These are phyloP conservation scores for Lophotriccus pileatus DNA, from an alignment of 2,797 vertebrate genomes.

Conservation along the genomic window DNA sequence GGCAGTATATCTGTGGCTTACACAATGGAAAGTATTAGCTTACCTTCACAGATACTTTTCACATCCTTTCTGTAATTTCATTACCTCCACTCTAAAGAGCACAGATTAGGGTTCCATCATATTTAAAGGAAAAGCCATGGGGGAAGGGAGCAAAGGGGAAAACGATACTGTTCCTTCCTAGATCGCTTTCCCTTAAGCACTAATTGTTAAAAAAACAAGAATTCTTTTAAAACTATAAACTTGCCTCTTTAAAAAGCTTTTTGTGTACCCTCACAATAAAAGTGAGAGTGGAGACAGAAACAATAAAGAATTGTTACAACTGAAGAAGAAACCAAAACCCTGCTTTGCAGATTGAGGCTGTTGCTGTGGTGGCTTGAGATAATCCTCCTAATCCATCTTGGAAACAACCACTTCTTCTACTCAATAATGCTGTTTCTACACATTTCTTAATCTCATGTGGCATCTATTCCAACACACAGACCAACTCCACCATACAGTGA, in stretches of 20 bases:
- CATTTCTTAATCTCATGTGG: background rate
- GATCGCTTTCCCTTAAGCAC: background rate
- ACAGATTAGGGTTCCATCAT: conserved; percentile 56
- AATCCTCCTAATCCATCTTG: background rate
- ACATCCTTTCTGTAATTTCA: conserved; percentile 70
- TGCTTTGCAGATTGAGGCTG: background rate
- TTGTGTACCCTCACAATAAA: background rate
- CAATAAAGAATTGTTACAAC: background rate
- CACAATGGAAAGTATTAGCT: conserved; percentile 66
- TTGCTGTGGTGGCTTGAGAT: background rate
- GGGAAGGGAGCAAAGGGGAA: background rate
- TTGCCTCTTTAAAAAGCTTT: background rate
- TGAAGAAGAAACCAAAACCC: background rate
- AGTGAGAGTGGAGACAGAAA: background rate
- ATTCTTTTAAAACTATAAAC: background rate
- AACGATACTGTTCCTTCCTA: background rate
- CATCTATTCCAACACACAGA: background rate
- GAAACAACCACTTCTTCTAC: background rate
- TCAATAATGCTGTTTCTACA: background rate
- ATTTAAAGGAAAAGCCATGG: conserved; percentile 37
- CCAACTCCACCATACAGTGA: background rate
- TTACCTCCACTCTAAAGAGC: conserved; percentile 55
- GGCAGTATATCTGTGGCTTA: conserved; percentile 51
- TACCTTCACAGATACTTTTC: conserved; percentile 67
- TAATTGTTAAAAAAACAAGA: background rate